Base-by-base conservation (phyloP, 2,113 vertebrate genomes). In the Oreochromis aureus region DNA sequence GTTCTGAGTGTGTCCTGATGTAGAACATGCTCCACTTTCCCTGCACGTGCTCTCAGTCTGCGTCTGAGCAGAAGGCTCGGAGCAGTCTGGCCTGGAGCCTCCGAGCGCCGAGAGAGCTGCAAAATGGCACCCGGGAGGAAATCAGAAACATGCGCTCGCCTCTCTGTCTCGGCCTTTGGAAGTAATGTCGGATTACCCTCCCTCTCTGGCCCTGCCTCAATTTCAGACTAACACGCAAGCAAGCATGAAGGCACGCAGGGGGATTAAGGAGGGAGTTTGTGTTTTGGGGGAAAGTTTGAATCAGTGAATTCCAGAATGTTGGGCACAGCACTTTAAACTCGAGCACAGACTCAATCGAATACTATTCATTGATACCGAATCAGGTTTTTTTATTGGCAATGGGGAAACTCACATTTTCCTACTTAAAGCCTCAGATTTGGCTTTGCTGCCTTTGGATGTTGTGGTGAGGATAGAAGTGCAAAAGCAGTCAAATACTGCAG, bases 121-220 rank as follows among this genome's bases (percentile, higher is more conserved):
- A 76, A 89, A 94, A 90, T 83, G 69, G 56, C 84, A 81, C 83
- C 85, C 69, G 51, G 51, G 80, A 90, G 87, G 89, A 94, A 93
- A 94, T 91, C 48, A 85, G 71, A 91, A 92, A 81, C 90, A 92
- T 89, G 84, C 80, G 8, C 51, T 84, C 12, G 58, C 53, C 87
- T 82, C 78, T 10, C 78, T 19, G 78, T 86, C 87, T 89, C 81
- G 84, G 39, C 8, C 82, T 59, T 81, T 86, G 88, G 88, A 91
- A 92, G 34, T 80, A 7, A 71, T 80, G 83, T 79, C 69, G 81
- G 88, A 85, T 91, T 55, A 73, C 27, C 66, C 84, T 91, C 59
- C 32, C 18, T 69, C 82, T 82, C 84, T 80, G 80, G 58, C 84
- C 24, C 58, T 3, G 22, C 3, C 2, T 51, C 16, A 54, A 82